A percentile compares a stretch with the other conserved stretches of the same genome.
Evolutionary conservation across 2,797 vertebrate genomes (phyloP).

Genomic region (Pogonophryne albipinna): DNA sequence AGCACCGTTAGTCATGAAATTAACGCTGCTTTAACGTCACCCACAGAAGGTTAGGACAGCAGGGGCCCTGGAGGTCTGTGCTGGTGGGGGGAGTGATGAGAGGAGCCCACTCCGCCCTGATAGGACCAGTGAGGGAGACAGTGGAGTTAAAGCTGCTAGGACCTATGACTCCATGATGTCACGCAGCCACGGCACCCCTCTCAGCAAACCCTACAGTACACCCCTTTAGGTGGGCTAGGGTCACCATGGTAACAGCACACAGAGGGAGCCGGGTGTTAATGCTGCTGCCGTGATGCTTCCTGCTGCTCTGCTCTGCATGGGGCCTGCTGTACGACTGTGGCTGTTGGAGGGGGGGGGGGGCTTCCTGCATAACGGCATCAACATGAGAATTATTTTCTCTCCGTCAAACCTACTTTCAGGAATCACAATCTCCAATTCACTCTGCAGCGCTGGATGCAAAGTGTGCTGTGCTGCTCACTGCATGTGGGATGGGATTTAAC

Average conservation of each 20-base stretch:
- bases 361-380: not conserved
- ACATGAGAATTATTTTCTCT: conserved; percentile 21
- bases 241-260: conserved; percentile 71
- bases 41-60: conserved; percentile 88
- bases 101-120: conserved; percentile 58
- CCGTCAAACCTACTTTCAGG: conserved; percentile 36
- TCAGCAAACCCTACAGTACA: conserved; percentile 84
- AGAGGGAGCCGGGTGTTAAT: conserved; percentile 45
- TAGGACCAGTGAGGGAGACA: conserved; percentile 65
- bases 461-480: conserved; percentile 43
- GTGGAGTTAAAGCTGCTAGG: conserved; percentile 76
- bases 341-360: not conserved
- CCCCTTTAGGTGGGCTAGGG: conserved; percentile 79
- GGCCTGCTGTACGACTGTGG: conserved; percentile 31
- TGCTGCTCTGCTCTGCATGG: conserved; percentile 57
- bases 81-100: conserved; percentile 54
- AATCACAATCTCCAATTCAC: conserved; percentile 51
- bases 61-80: conserved; percentile 49
- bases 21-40: conserved; percentile 65
- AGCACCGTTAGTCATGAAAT: too few species aligned
- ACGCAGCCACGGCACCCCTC: conserved; percentile 87
- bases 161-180: conserved; percentile 84
- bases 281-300: conserved; percentile 49
- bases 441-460: conserved; percentile 41
- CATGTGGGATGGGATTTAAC: conserved; percentile 48